Evolutionary conservation across 2,797 vertebrate genomes (phyloP), one percentile per base, ranked within the genome.

Genomic region (Hypotaenidia philippensis): DNA sequence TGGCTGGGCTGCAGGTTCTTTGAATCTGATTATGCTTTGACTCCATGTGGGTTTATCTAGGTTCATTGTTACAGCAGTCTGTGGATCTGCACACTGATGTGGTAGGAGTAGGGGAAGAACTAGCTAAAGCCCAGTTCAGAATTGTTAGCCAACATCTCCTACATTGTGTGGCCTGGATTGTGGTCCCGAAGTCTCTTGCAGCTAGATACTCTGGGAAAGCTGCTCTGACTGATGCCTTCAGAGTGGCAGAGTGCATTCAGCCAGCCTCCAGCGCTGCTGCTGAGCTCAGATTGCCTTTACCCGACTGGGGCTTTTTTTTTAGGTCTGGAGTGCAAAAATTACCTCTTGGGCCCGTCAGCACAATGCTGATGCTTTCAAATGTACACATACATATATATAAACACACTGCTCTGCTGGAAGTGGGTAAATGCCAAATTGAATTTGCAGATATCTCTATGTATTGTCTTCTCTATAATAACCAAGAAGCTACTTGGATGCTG

Each of bases 211-310:
- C 81, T 76, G 10, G 21, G 47, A 36, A n/a, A 53, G 69, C 22
- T 25, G 8, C 25, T 63, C 10, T 22, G 40, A n/a, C 31, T 19
- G 18, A 74, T 70, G 40, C 70, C 19, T 29, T 92, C 20, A 13
- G 10, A 6, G 0, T 1, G 16, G 3, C 6, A 2, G 8, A 16
- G 31, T 32, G 11, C 31, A 2, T 64, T 65, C 31, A 11, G 75
- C 40, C 38, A 60, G 7, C 13, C 8, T 45, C 21, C 59, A 53
- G 71, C 38, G 25, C 18, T 53, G n/a, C 52, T 66, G 34, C 17
- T 70, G 49, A 59, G 60, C 68, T 82, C 57, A 18, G 17, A 18
- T 32, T 78, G 57, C 44, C 20, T 65, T 6, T 49, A 20, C 13
- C 36, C n/a, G 7, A 17, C 45, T 21, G 18, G 41, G 18, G 41